Base-by-base conservation (phyloP, 2,888 invertebrate genomes). In the Plebejus anna region DNA sequence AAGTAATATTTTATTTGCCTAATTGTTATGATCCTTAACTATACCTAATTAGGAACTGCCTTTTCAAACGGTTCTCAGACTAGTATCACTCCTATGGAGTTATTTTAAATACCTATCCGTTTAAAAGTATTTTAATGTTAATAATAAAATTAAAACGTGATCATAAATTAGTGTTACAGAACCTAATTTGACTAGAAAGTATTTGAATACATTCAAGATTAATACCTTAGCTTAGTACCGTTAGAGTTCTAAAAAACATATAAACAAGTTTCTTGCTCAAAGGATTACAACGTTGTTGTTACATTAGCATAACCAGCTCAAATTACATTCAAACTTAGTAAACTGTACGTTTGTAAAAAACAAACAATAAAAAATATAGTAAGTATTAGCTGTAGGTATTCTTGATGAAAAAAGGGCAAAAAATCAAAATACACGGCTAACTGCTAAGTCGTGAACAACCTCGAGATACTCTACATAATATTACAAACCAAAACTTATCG, bases 171-270 rank as follows among this genome's bases (percentile, higher is more conserved):
- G 28, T 61, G 61, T 61, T 11, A 61, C 61, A 61, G 61, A 9
- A 61, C 61, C 28, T 61, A 61, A 22, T 28, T 61, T 61, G 51
- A 73, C 4, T 55, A 72, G 47, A 47, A 72, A 72, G 32, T 28
- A 47, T 73, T 71, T 42, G 47, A 47, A 51, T 73, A 73, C 32
- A 28, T 55, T 55, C 32, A 47, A n/a, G 55, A 73, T 55, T 55
- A 28, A 13, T 47, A 47, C 36, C 16, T 55, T 7, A 22, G 38
- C 16, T 55, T 7, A 22, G 38, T 72, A 72, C 72, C 72, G 72
- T 72, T 72, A 66, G 66, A 66, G 66, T 66, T 66, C 32, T 66
- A 72, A 71, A 71, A 28, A 73, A 28, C 51, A 73, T 73, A 28
- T 2, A 73, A 55, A 73, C 73, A 3, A 73, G 73, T 73, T 73